A percentile compares a stretch with the other conserved stretches of the same genome.
These are phyloP conservation scores for Allacma fusca DNA, from an alignment of 2,888 invertebrate species.

Conservation along the genomic window DNA sequence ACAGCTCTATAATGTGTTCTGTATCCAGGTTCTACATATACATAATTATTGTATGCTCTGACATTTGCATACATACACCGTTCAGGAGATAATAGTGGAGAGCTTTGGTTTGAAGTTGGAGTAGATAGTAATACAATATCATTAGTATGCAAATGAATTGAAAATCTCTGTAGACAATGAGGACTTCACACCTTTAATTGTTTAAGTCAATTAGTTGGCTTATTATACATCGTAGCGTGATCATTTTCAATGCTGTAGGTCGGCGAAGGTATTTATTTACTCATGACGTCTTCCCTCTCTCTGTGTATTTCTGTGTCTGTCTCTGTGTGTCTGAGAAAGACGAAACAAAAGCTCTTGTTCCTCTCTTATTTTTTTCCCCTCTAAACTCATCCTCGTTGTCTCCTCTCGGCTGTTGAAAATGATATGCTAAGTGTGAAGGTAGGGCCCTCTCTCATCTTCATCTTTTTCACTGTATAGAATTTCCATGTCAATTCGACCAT, in stretches of 20 bases:
- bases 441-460: slow-evolving; percentile 21
- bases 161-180: slow-evolving; percentile 6
- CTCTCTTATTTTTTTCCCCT: background rate
- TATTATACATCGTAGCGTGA: slow-evolving; percentile 29
- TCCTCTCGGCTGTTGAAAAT: slow-evolving; percentile 42
- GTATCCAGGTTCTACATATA: no score
- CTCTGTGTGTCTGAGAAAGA: slow-evolving; percentile 24
- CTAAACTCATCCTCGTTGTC: background rate
- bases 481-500: slow-evolving; percentile 30
- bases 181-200: slow-evolving; percentile 41
- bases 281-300: slow-evolving; percentile 22
- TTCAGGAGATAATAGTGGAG: no score
- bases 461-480: slow-evolving; percentile 17
- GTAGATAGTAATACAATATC: background rate
- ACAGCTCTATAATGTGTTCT: no score
- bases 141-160: slow-evolving; percentile 16
- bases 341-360: slow-evolving; percentile 40
- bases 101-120: no score
- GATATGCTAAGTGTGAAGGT: slow-evolving; percentile 49
- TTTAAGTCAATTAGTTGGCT: slow-evolving; percentile 29
- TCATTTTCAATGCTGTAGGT: slow-evolving; percentile 51
- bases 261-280: slow-evolving; percentile 36
- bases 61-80: no score
- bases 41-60: no score
- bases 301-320: background rate